phyloP scores from a whole-genome alignment of 2,797 vertebrate species.

The Bryconaethiops microstoma region DNA sequence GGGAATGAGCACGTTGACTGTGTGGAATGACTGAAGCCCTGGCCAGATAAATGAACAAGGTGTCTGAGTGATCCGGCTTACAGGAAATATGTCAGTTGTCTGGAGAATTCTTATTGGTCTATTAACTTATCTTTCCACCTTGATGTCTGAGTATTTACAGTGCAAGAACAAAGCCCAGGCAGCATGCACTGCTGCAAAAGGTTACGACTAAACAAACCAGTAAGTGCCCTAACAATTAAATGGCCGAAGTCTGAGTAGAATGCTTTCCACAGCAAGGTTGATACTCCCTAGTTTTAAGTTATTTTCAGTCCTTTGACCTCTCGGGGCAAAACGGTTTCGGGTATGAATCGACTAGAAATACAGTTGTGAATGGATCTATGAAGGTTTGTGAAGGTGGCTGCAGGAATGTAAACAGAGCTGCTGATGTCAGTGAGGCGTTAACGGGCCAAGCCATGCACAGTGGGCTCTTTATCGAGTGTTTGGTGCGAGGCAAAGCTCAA shows the following conservation, averaged over 20 bases:
- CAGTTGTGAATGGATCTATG: conserved; percentile 54
- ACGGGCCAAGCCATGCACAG: conserved; percentile 49
- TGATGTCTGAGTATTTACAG: conserved; percentile 44
- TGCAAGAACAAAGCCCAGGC: not conserved
- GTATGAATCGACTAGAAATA: conserved; percentile 30
- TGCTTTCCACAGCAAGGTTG: not conserved
- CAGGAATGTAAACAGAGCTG: conserved; percentile 42
- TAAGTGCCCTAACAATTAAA: not conserved
- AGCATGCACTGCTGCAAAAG: not conserved
- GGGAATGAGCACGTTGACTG: conserved; percentile 40
- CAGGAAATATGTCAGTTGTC: conserved; percentile 62
- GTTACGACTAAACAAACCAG: not conserved
- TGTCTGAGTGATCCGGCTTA: conserved; percentile 71
- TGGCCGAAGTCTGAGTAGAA: not conserved
- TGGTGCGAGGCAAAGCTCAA: conserved; percentile 31
- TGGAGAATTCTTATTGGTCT: conserved; percentile 65
- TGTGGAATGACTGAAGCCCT: conserved; percentile 59
- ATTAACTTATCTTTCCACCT: conserved; percentile 73
- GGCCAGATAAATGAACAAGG: conserved; percentile 74
- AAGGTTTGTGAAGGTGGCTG: conserved; percentile 23
- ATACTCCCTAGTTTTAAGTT: not conserved
- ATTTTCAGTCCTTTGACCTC: conserved; percentile 26
- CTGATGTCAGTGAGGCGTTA: conserved; percentile 35
- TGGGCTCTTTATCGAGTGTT: conserved; percentile 50
- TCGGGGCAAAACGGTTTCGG: conserved; percentile 1